Conservation (phyloP, 2,113 vertebrate genomes). For the Nannospalax galili region DNA sequence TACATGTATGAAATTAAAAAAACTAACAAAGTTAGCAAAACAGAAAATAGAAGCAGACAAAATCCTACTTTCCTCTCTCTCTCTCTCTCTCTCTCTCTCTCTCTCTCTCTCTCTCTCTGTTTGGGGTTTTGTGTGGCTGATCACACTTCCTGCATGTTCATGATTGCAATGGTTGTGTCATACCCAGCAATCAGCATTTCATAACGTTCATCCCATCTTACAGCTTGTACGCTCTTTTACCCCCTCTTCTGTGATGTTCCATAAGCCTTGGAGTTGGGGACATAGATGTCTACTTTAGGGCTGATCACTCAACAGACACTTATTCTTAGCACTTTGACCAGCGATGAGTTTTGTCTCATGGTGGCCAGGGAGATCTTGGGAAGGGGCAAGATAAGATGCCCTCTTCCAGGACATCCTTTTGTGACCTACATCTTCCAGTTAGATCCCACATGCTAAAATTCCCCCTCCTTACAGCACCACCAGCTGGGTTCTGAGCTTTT, state of each 20-base stretch:
- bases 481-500: neutral
- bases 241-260: neutral
- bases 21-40: neutral
- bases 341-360: neutral
- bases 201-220: neutral
- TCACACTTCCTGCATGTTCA: neutral
- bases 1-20: neutral
- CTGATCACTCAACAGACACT: neutral
- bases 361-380: neutral
- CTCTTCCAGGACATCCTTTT: neutral
- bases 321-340: neutral
- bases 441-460: neutral
- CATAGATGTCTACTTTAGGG: neutral
- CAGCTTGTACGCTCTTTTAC: neutral
- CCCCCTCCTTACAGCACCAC: neutral
- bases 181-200: neutral
- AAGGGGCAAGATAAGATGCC: neutral
- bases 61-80: too few relatives aligned
- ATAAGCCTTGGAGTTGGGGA: neutral
- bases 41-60: neutral
- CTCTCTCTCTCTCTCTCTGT: too few relatives aligned
- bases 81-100: too few relatives aligned
- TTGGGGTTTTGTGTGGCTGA: neutral
- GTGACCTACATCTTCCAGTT: neutral
- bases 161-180: neutral